phyloP scores from a whole-genome alignment of 2,888 invertebrate genomes.

The Tryphoninae sp. region DNA sequence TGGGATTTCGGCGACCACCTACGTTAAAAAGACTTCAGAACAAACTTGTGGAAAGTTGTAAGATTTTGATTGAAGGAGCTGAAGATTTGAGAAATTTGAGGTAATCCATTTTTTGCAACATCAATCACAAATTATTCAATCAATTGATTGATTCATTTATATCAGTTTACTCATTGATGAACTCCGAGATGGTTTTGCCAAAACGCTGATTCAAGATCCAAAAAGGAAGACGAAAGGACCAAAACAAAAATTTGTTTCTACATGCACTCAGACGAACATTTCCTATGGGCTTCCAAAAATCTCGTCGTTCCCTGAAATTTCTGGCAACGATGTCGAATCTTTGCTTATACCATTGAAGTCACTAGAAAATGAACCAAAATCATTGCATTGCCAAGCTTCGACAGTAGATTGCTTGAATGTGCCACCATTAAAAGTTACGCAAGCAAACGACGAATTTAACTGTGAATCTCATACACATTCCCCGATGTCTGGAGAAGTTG shows the following conservation, averaged over 20 bases:
- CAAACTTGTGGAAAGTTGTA: conserved; percentile 23
- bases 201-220: too few species aligned
- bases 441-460: neutral
- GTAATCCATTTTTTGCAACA: neutral
- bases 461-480: neutral
- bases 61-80: neutral
- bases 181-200: neutral
- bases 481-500: neutral
- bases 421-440: neutral
- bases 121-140: neutral
- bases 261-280: conserved; percentile 41
- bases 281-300: neutral
- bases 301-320: neutral
- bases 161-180: neutral
- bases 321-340: neutral
- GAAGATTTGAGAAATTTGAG: neutral
- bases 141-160: neutral
- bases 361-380: neutral
- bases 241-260: conserved; percentile 35
- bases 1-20: neutral
- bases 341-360: neutral
- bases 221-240: neutral
- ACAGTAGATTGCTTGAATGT: neutral
- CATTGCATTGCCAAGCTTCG: neutral
- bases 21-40: conserved; percentile 5